Evolutionary conservation across 2,113 vertebrate species (phyloP).

Genomic region (Notiomystis cincta): DNA sequence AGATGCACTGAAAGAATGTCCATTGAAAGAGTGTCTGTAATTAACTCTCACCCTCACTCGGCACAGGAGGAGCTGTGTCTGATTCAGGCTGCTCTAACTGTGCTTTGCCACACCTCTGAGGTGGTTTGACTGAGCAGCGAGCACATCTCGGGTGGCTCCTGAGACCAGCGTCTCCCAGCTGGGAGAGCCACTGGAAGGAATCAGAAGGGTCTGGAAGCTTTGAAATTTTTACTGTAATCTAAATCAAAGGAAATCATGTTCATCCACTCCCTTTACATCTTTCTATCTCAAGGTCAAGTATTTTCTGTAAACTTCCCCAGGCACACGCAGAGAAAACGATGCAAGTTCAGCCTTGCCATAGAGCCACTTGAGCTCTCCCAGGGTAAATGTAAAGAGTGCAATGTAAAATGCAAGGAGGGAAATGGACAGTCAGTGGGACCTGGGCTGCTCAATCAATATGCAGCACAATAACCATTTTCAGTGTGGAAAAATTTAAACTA

Average conservation of each 20-base stretch:
- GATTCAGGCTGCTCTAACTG: not conserved
- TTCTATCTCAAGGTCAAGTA: not conserved
- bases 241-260: slow-evolving; percentile 15
- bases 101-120: not conserved
- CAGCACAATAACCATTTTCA: not conserved
- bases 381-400: not conserved
- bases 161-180: not conserved
- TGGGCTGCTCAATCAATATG: not conserved
- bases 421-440: not conserved
- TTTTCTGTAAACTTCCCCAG: not conserved
- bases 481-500: not conserved
- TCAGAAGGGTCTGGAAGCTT: not conserved
- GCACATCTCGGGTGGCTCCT: not conserved
- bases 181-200: not conserved
- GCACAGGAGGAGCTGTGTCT: not conserved
- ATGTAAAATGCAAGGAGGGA: not conserved
- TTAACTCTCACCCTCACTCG: not conserved
- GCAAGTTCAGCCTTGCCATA: not conserved
- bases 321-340: fast-evolving
- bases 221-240: slow-evolving; percentile 11
- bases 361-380: not conserved
- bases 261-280: not conserved
- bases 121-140: not conserved
- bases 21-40: not conserved
- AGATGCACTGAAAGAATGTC: not conserved